Base-by-base conservation (phyloP, 1,140 invertebrate genomes). In the Physella acuta region DNA sequence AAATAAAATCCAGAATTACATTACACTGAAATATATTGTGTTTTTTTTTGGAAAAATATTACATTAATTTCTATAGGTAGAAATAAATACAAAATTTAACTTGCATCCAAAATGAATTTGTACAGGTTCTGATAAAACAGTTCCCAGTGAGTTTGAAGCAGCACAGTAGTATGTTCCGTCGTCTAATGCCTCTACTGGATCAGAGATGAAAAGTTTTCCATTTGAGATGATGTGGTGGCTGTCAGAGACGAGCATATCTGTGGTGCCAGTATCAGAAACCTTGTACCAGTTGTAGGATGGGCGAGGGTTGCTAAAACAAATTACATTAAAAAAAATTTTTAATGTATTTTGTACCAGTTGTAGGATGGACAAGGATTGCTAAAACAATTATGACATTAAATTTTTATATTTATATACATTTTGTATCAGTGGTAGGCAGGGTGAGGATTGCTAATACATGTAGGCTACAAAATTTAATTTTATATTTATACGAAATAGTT, bases 121-220 rank as follows among this genome's bases (percentile, higher is more conserved):
- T 16, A 17, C 62, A 28, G 62, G 62, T 31, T 64, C 62, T 31
- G 62, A 64, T 8, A 64, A 4, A 49, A 98, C 91, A 0, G 90
- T 90, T 26, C 96, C 96, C 88, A 90, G 97, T 76, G 90, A 88
- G 84, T 98, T 99, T 11, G 88, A 87, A 16, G 94, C 95, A 74
- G 91, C 91, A 78, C 96, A 99, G 81, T 95, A 92, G 85, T 97
- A 98, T 30, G 90, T 89, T 17, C 94, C 93, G 81, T 92, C 88
- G 81, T 98, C 95, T 26, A 76, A 73, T 33, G 75, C 70, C 72
- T 92, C 89, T 28, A 34, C 59, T 2, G 95, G 95, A 75, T 90
- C 88, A 78, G 92, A 89, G 71, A 98, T 97, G 68, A 95, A 94
- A 0, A 98, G 84, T 68, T 91, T 92, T 44, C 95, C 95, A 74